Evolutionary conservation across 2,113 vertebrate genomes (phyloP).

Genomic region (Equus przewalskii): DNA sequence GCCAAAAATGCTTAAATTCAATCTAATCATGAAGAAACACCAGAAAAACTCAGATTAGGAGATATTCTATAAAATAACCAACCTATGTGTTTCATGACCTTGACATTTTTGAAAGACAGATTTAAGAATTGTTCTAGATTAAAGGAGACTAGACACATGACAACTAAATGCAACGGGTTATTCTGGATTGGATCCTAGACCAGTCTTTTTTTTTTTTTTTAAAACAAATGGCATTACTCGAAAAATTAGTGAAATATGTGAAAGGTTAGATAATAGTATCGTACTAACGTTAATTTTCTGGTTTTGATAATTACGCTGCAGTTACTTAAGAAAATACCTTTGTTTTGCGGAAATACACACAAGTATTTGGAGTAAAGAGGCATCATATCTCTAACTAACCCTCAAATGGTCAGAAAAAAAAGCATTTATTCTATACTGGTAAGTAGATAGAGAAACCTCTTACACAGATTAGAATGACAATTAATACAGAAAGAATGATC

Average conservation of each 20-base stretch:
- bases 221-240: background rate
- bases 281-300: background rate
- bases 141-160: background rate
- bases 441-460: background rate
- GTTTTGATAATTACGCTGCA: conserved; percentile 20
- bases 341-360: background rate
- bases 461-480: conserved; percentile 3
- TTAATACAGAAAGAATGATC: conserved; percentile 20
- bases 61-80: conserved; percentile 7
- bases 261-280: background rate
- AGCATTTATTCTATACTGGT: conserved; percentile 19
- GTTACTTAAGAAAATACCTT: background rate
- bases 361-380: conserved; percentile 16
- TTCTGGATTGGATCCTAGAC: background rate
- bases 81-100: background rate
- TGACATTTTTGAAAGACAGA: conserved; percentile 10
- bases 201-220: background rate
- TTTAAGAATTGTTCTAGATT: background rate
- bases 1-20: background rate
- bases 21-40: background rate
- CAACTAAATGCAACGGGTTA: background rate
- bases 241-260: background rate
- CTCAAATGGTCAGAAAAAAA: background rate
- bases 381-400: background rate
- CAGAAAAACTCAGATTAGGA: background rate